These are phyloP conservation scores for Pelagia noctiluca DNA, from an alignment of 30 jellyfish, hydroid and myxozoan genomes.

Conservation along the genomic window DNA sequence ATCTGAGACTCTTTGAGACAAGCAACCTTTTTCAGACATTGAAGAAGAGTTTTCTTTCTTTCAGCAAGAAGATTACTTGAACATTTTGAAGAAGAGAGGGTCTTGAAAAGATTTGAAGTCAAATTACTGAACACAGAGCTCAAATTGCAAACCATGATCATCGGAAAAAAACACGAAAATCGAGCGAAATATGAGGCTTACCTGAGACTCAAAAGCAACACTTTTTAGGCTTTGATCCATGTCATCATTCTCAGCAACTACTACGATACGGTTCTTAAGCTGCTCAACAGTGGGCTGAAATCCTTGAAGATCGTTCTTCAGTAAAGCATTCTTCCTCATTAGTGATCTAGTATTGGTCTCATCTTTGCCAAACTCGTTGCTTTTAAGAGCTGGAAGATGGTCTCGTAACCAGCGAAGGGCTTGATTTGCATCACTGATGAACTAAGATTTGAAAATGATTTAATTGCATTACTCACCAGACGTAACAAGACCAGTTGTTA, in stretches of 20 bases:
- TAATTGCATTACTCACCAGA: neutral
- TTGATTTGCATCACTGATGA: conserved; percentile 49
- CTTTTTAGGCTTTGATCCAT: neutral
- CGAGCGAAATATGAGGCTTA: too few relatives aligned
- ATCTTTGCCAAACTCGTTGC: conserved; percentile 64
- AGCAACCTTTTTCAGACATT: too few relatives aligned
- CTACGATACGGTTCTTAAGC: conserved; percentile 32
- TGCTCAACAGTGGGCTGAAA: conserved; percentile 25
- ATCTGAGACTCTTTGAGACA: too few relatives aligned
- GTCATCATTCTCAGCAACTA: neutral
- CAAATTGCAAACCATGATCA: too few relatives aligned
- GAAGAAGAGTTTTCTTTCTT: too few relatives aligned
- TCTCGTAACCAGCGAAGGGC: conserved; percentile 62
- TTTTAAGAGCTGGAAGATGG: conserved; percentile 39
- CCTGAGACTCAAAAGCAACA: conserved; percentile 27
- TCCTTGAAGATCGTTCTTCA: conserved; percentile 40
- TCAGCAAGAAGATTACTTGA: too few relatives aligned
- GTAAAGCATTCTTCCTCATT: conserved; percentile 27
- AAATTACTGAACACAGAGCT: too few relatives aligned
- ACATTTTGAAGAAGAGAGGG: too few relatives aligned
- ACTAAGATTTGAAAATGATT: neutral
- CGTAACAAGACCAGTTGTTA: too few relatives aligned
- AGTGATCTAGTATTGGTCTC: conserved; percentile 35
- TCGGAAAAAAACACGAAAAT: too few relatives aligned
- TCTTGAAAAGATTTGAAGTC: too few relatives aligned